Conservation (phyloP, 2,797 vertebrate genomes). For the Falco berigora region DNA sequence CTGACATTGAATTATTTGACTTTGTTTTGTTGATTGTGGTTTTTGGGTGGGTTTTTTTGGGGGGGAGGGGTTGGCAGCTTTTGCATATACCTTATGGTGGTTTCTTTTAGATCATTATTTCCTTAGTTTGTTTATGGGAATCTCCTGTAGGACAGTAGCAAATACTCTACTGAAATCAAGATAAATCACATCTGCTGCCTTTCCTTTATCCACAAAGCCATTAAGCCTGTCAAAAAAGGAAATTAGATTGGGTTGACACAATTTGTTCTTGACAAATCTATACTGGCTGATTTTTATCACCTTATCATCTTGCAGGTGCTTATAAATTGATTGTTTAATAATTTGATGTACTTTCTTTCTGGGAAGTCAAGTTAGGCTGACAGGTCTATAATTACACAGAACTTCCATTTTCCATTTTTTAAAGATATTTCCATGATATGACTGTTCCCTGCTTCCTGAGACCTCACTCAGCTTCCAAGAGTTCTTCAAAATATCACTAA, state of each 20-base stretch:
- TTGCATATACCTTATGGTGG: not conserved
- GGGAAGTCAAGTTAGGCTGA: slow-evolving; percentile 22
- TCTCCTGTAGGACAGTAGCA: slow-evolving; percentile 56
- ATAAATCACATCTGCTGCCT: slow-evolving; percentile 63
- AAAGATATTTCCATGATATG: not conserved
- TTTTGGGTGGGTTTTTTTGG: not conserved
- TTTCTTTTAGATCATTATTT: slow-evolving; percentile 14
- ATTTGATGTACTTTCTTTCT: slow-evolving; percentile 48
- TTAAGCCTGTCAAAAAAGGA: slow-evolving; percentile 68
- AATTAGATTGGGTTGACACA: slow-evolving; percentile 69
- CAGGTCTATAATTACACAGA: slow-evolving; percentile 36
- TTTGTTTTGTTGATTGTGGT: not conserved
- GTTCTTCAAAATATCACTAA: not conserved
- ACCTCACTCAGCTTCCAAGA: not conserved
- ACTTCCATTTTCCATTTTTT: not conserved
- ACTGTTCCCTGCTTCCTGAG: not conserved
- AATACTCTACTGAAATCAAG: slow-evolving; percentile 56
- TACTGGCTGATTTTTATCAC: slow-evolving; percentile 69
- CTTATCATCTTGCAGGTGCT: slow-evolving; percentile 62
- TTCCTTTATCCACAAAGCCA: slow-evolving; percentile 51
- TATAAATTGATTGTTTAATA: slow-evolving; percentile 72
- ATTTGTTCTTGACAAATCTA: slow-evolving; percentile 74
- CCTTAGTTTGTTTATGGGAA: slow-evolving; percentile 42
- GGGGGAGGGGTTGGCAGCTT: not conserved
- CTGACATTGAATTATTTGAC: not conserved